These are phyloP conservation scores for Magallana ariakensis DNA, from an alignment of 1,140 invertebrate genomes.

Conservation along the genomic window DNA sequence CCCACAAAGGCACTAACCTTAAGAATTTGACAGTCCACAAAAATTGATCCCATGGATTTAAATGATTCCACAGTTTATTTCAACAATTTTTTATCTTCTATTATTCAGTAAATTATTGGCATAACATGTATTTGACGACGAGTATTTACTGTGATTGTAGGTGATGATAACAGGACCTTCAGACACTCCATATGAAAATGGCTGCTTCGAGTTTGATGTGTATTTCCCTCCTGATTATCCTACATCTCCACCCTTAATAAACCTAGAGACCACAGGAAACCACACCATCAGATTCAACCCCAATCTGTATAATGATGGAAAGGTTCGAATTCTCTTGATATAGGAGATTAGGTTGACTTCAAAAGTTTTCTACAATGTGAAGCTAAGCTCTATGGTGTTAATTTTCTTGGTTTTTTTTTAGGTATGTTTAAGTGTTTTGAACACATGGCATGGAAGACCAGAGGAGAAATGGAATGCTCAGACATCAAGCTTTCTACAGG, in stretches of 20 bases:
- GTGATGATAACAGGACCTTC: slow-evolving; percentile 89
- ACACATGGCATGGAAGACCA: slow-evolving; percentile 98
- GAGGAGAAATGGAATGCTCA: slow-evolving; percentile 99
- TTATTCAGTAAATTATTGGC: too few species aligned
- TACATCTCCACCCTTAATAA: slow-evolving; percentile 85
- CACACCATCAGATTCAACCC: slow-evolving; percentile 97
- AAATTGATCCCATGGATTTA: too few species aligned
- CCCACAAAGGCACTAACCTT: too few species aligned
- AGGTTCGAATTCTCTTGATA: slow-evolving; percentile 79
- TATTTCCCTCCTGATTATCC: slow-evolving; percentile 81
- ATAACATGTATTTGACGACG: neutral
- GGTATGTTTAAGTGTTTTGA: slow-evolving; percentile 96
- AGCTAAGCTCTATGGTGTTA: neutral
- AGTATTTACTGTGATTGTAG: slow-evolving; percentile 79
- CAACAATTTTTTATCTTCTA: too few species aligned
- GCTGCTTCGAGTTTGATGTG: slow-evolving; percentile 82
- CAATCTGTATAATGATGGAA: slow-evolving; percentile 98
- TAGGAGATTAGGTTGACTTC: too few species aligned
- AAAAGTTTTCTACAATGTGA: neutral
- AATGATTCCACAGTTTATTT: too few species aligned
- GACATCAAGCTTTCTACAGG: slow-evolving; percentile 97
- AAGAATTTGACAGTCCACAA: too few species aligned
- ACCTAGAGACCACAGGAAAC: slow-evolving; percentile 95
- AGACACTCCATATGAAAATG: slow-evolving; percentile 81
- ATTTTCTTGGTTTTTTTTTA: slow-evolving; percentile 51